phyloP scores from a whole-genome alignment of 2,113 vertebrate genomes.

The Percopsis transmontana region DNA sequence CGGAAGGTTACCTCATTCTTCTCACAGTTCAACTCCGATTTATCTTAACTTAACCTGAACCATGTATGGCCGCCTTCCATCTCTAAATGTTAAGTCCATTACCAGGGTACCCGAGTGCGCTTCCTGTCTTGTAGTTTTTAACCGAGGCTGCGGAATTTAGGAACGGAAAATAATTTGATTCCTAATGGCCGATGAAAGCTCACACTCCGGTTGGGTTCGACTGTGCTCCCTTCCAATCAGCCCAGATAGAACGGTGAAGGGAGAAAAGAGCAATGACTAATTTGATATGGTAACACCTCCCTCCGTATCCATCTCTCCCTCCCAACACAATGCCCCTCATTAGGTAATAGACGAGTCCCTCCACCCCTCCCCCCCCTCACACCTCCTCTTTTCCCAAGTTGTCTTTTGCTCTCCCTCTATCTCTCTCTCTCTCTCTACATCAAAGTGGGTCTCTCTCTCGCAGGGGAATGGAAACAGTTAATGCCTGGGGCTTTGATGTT shows the following conservation, averaged over 20 bases:
- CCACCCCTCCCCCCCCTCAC: constrained; percentile 23
- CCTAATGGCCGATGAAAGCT: neutral
- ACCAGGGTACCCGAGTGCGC: neutral
- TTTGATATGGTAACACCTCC: constrained; percentile 27
- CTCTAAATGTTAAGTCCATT: no score
- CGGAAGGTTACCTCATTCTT: neutral
- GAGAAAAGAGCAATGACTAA: constrained; percentile 1
- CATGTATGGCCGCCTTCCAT: neutral
- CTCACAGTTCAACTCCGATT: neutral
- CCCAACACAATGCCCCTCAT: constrained; percentile 61
- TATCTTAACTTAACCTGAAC: neutral
- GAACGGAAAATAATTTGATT: no score
- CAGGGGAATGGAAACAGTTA: constrained; percentile 75
- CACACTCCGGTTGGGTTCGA: constrained; percentile 4
- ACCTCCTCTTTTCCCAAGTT: constrained; percentile 28
- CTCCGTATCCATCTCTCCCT: constrained; percentile 47
- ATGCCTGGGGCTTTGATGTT: constrained; percentile 77
- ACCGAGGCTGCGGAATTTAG: neutral
- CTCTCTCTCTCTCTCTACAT: constrained; percentile 4
- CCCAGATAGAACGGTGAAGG: constrained; percentile 2
- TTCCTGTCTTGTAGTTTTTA: neutral
- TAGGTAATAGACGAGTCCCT: constrained; percentile 57
- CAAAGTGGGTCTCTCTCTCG: constrained; percentile 37
- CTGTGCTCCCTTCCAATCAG: constrained; percentile 1
- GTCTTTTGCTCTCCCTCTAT: constrained; percentile 46